Percentiles rank a stretch among this genome's conserved stretches.
Evolutionary conservation across 1,140 invertebrate genomes (phyloP).

Genomic region (Cotesia chilonis): DNA sequence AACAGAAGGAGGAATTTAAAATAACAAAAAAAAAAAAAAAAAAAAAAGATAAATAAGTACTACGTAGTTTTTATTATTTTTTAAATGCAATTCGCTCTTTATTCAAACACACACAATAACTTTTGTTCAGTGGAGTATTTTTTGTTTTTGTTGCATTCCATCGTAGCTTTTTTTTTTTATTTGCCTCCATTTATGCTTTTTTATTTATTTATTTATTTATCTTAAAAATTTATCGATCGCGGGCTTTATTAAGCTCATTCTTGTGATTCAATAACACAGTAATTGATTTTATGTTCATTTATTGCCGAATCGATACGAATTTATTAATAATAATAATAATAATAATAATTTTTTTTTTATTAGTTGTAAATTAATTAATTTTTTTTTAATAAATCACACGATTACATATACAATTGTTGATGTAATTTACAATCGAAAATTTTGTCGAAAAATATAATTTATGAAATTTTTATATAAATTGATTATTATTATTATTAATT

Average conservation of each 20-base stretch:
- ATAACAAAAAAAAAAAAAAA: neutral
- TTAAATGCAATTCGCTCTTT: constrained; percentile 8
- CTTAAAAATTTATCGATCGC: constrained; percentile 1
- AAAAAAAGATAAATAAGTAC: neutral
- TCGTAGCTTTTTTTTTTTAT: neutral
- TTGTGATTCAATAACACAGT: neutral
- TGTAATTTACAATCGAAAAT: constrained; percentile 8
- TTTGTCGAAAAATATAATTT: constrained; percentile 18
- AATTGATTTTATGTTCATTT: neutral
- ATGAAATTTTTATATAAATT: constrained; percentile 12
- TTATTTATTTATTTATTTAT: neutral
- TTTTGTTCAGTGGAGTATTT: neutral
- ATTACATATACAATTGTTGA: neutral
- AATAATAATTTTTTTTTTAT: neutral
- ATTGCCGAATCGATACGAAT: neutral
- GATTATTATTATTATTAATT: constrained; percentile 6
- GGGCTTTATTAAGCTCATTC: neutral
- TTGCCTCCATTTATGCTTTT: neutral
- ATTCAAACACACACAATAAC: constrained; percentile 9
- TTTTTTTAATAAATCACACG: neutral
- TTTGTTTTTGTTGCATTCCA: neutral
- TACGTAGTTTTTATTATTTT: neutral
- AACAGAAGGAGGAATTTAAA: neutral
- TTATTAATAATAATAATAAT: neutral
- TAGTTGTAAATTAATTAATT: neutral